Evolutionary conservation across 2,888 invertebrate genomes (phyloP), one percentile per base, ranked within the genome.

Genomic region (Erynnis tages): DNA sequence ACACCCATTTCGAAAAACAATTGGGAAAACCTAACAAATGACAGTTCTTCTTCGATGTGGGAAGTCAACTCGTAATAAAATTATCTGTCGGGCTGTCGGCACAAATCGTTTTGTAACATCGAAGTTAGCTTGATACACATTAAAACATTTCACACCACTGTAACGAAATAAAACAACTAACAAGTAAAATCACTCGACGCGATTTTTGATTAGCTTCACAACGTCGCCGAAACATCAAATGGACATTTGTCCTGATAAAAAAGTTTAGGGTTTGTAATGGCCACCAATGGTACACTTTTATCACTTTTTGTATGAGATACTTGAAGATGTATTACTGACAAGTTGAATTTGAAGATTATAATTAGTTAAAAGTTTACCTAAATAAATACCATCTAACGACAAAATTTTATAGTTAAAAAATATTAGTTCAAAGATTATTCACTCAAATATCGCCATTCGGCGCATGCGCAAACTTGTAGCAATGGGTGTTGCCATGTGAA

Each of bases 221-320:
- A 85, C 85, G 87, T 88, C 88, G 88, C 88, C 88, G 87, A 88
- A 89, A 88, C 89, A 89, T 88, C 89, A 86, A 87, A 82, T 87
- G 84, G 89, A 88, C 87, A 87, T 86, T 88, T 81, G 85, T 85
- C 79, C 83, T 76, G 87, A 82, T 86, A 87, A 86, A 88, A 84
- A 88, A 88, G 84, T 87, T 89, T 87, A 84, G 84, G 80, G 85
- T 87, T 89, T 86, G 89, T 88, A 89, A 89, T 89, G 89, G 89
- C 89, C 88, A 88, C 88, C 88, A 82, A 84, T 87, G 87, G 80
- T 84, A 84, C 86, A 88, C 87, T 85, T 69, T 78, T 76, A 74
- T 69, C 85, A 86, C 84, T 81, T 77, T 70, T 68, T 67, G 69
- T 67, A 71, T 70, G 61, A 63, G 66, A 66, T 69, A 71, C 64